Percentiles rank a stretch among this genome's conserved stretches.
Conservation (phyloP, 2,888 invertebrate genomes). For the Acanthopleura granulata region DNA sequence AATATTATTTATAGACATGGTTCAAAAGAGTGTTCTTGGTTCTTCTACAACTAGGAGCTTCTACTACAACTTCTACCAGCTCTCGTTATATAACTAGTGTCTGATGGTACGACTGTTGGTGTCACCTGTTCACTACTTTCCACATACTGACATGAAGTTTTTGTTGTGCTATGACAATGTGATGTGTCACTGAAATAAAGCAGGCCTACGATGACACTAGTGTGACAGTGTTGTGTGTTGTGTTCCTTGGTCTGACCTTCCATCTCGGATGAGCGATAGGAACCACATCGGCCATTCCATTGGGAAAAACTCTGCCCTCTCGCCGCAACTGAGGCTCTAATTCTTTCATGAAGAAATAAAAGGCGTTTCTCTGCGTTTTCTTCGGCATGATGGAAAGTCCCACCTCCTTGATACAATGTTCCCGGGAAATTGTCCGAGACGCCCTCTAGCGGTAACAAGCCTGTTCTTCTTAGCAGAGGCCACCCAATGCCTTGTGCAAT, state of each 20-base stretch:
- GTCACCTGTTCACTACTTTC: too few relatives aligned
- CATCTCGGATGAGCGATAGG: conserved; percentile 55
- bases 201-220: too few relatives aligned
- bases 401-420: not conserved
- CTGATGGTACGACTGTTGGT: too few relatives aligned
- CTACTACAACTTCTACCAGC: too few relatives aligned
- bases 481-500: not conserved
- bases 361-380: conserved; percentile 52
- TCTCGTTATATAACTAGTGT: too few relatives aligned
- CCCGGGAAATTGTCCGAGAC: not conserved
- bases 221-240: too few relatives aligned
- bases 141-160: too few relatives aligned
- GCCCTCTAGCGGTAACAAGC: not conserved
- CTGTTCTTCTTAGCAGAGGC: not conserved
- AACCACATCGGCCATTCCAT: conserved; percentile 57
- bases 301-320: conserved; percentile 52
- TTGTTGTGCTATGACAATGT: too few relatives aligned
- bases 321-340: conserved; percentile 44
- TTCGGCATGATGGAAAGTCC: conserved; percentile 42
- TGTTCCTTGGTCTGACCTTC: conserved; percentile 36
- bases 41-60: too few relatives aligned
- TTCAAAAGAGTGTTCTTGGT: too few relatives aligned
- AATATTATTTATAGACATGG: too few relatives aligned
- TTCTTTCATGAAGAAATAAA: conserved; percentile 60
- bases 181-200: too few relatives aligned